These are phyloP conservation scores for Tyria jacobaeae DNA, from an alignment of 2,888 invertebrate species.

Conservation along the genomic window DNA sequence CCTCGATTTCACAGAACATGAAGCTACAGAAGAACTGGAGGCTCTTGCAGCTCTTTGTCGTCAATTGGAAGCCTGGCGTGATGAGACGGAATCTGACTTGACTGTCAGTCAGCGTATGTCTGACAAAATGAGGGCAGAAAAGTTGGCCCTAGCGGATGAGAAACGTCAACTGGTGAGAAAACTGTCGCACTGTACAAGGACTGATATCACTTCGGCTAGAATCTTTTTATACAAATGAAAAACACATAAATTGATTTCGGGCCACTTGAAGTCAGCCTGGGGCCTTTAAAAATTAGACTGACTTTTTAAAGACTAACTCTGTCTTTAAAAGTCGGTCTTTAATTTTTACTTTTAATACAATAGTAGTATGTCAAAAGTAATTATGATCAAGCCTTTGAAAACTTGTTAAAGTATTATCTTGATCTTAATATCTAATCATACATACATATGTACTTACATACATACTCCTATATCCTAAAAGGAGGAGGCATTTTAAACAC, in stretches of 20 bases:
- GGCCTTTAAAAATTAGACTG: too few relatives aligned
- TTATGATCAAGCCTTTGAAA: not conserved
- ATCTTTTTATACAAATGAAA: too few relatives aligned
- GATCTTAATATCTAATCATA: too few relatives aligned
- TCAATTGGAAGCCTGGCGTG: conserved; percentile 88
- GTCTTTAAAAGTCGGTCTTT: too few relatives aligned
- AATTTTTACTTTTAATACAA: too few relatives aligned
- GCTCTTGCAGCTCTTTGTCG: conserved; percentile 83
- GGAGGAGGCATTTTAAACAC: too few relatives aligned
- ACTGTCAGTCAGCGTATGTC: conserved; percentile 88
- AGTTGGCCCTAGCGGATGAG: conserved; percentile 83
- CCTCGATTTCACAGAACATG: conserved; percentile 71
- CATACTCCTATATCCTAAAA: too few relatives aligned
- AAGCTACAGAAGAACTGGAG: conserved; percentile 86
- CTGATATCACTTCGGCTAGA: not conserved
- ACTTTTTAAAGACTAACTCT: too few relatives aligned
- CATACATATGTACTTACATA: too few relatives aligned
- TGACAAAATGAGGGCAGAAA: conserved; percentile 88
- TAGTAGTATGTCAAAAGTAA: too few relatives aligned
- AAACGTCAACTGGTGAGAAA: conserved; percentile 84
- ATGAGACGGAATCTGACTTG: conserved; percentile 88
- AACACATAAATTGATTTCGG: too few relatives aligned
- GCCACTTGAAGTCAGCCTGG: too few relatives aligned
- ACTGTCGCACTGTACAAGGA: not conserved
- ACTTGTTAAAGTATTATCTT: not conserved